Evolutionary conservation across 2,888 invertebrate species (phyloP).

Genomic region (Leptinotarsa tumamoca): DNA sequence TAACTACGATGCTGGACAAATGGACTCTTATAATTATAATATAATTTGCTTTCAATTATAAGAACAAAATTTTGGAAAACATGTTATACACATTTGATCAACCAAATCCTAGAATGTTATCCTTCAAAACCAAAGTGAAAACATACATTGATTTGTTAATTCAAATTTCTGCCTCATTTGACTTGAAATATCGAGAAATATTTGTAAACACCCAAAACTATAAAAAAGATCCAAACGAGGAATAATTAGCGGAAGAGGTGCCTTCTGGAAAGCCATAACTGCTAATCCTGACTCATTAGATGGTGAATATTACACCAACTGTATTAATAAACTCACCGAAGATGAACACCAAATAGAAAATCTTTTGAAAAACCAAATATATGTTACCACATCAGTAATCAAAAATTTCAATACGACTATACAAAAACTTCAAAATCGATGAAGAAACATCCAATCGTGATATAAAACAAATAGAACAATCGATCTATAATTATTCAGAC

Average conservation of each 20-base stretch:
- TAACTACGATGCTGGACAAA: too few species aligned
- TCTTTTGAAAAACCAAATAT: slow-evolving; percentile 25
- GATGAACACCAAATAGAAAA: slow-evolving; percentile 27
- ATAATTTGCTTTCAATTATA: too few species aligned
- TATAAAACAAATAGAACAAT: background rate
- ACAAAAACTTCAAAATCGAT: slow-evolving; percentile 18
- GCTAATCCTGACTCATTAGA: background rate
- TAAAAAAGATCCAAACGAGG: background rate
- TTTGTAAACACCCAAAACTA: background rate
- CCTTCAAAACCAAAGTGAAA: background rate
- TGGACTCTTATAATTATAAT: too few species aligned
- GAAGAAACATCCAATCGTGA: slow-evolving; percentile 24
- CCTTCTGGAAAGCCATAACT: slow-evolving; percentile 1
- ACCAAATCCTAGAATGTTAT: too few species aligned
- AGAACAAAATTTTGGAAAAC: background rate
- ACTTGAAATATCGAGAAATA: background rate
- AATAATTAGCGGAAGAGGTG: background rate
- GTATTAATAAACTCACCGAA: slow-evolving; percentile 16
- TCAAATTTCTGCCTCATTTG: background rate
- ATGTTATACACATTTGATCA: too few species aligned
- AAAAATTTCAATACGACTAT: slow-evolving; percentile 27
- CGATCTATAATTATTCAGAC: background rate
- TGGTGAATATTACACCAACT: slow-evolving; percentile 17
- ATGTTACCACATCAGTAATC: slow-evolving; percentile 17
- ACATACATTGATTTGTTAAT: background rate